Conservation (phyloP, 2,113 vertebrate genomes). For the Hiodon tergisus region DNA sequence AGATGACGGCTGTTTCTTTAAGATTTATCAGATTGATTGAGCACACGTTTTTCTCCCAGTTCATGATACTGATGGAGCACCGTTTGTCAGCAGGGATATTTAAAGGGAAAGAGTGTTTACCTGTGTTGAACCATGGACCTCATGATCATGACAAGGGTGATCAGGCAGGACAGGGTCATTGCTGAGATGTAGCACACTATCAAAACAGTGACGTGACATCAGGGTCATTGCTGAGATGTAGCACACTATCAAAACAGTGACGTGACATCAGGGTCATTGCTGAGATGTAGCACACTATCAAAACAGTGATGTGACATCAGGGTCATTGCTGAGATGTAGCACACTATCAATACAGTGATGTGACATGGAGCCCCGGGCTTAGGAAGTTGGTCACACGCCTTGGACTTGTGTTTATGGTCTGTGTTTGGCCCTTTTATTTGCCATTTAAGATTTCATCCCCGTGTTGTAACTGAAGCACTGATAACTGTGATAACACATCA, state of each 20-base stretch:
- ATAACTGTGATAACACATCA: too few relatives aligned
- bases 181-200: slow-evolving; percentile 81
- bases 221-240: slow-evolving; percentile 65
- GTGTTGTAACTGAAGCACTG: not conserved
- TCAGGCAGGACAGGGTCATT: slow-evolving; percentile 66
- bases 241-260: slow-evolving; percentile 44
- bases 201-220: not conserved
- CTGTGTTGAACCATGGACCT: slow-evolving; percentile 74
- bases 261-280: not conserved
- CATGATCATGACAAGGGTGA: slow-evolving; percentile 72
- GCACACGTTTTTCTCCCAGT: too few relatives aligned
- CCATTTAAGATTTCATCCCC: not conserved
- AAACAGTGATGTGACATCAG: not conserved
- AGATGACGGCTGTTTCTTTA: too few relatives aligned
- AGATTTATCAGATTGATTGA: too few relatives aligned
- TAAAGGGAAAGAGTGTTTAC: slow-evolving; percentile 42
- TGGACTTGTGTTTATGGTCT: not conserved
- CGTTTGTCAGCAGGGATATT: too few relatives aligned
- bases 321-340: too few relatives aligned
- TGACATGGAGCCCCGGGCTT: not conserved
- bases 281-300: too few relatives aligned
- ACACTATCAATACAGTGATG: not conserved
- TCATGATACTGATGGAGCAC: too few relatives aligned
- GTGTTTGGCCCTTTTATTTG: not conserved
- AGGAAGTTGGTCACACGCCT: not conserved